Percentiles rank a stretch among this genome's conserved stretches.
These are phyloP conservation scores for Drosophila ficusphila DNA, from an alignment of 1,140 invertebrate genomes.

Conservation along the genomic window DNA sequence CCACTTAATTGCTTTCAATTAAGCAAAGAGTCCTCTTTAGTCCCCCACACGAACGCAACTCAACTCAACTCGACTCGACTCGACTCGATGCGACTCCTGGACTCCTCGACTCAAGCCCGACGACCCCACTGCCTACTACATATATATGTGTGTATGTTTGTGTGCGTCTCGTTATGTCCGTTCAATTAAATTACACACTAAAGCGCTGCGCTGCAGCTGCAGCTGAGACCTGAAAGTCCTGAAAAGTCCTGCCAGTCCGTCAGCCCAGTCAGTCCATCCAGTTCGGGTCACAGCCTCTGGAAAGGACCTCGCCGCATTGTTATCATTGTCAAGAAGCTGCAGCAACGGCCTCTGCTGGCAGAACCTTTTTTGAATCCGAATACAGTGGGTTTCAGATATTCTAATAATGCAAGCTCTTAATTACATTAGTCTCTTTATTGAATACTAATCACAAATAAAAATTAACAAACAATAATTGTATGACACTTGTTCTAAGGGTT, in stretches of 20 bases:
- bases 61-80: constrained; percentile 23
- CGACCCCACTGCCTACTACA: background rate
- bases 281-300: constrained; percentile 41
- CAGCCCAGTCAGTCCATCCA: constrained; percentile 28
- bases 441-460: too few species aligned
- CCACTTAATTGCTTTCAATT: constrained; percentile 83
- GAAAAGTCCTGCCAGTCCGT: constrained; percentile 30
- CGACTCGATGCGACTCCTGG: too few species aligned
- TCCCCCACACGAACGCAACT: constrained; percentile 40
- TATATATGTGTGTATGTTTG: background rate
- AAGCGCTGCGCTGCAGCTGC: constrained; percentile 50
- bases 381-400: constrained; percentile 14
- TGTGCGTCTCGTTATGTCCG: constrained; percentile 73
- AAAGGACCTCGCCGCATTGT: constrained; percentile 59
- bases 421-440: background rate
- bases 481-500: too few species aligned
- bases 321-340: constrained; percentile 80
- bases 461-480: too few species aligned
- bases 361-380: constrained; percentile 6
- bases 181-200: constrained; percentile 83
- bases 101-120: constrained; percentile 23
- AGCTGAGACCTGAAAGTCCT: constrained; percentile 37
- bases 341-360: constrained; percentile 9
- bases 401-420: too few species aligned
- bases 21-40: constrained; percentile 83